Conservation (phyloP, 2,797 vertebrate species). For the Hybognathus amarus region DNA sequence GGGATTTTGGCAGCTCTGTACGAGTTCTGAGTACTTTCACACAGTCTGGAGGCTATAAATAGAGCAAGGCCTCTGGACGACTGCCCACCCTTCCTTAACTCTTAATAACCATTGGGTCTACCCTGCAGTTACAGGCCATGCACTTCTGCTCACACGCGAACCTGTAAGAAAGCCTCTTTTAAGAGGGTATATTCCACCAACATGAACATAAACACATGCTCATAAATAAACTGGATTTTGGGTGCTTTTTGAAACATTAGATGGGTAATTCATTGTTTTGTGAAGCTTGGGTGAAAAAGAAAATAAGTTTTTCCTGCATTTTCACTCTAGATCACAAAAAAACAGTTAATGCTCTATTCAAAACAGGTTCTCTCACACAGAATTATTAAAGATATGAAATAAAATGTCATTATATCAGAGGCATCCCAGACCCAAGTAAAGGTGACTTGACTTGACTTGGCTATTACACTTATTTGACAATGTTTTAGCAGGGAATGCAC, state of each 20-base stretch:
- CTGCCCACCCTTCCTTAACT: conserved; percentile 72
- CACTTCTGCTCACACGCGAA: conserved; percentile 42
- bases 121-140: conserved; percentile 35
- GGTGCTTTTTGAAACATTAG: not conserved
- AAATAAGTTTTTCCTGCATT: not conserved
- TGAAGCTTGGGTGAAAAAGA: conserved; percentile 4
- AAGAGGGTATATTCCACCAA: conserved; percentile 1
- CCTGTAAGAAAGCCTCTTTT: conserved; percentile 47
- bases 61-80: conserved; percentile 75
- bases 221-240: conserved; percentile 6
- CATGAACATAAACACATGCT: not conserved
- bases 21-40: conserved; percentile 75
- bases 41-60: conserved; percentile 81
- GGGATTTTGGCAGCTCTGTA: conserved; percentile 73
- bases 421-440: not conserved
- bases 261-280: not conserved
- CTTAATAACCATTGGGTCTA: conserved; percentile 59
- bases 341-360: not conserved
- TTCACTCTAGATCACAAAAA: not conserved
- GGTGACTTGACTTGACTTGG: no score
- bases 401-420: not conserved
- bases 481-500: not conserved
- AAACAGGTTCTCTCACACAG: not conserved
- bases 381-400: not conserved
- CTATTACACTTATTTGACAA: not conserved